A percentile compares a stretch with the other conserved stretches of the same genome.
These are phyloP conservation scores for Mythimna albipuncta DNA, from an alignment of 2,888 invertebrate genomes.

Conservation along the genomic window DNA sequence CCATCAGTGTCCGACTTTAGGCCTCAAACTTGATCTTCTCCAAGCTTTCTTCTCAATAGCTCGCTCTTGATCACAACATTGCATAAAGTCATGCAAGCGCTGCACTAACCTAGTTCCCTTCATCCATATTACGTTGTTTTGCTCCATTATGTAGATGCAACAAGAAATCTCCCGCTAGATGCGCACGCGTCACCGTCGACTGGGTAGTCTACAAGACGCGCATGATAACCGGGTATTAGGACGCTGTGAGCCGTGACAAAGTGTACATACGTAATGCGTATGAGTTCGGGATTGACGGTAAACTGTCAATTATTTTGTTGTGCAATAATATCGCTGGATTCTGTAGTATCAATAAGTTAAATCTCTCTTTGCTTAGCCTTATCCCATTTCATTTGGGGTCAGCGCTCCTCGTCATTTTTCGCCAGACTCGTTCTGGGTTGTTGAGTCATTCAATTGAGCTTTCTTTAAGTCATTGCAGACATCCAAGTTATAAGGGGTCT, in stretches of 20 bases:
- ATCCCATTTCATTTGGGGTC: no score
- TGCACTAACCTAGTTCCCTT: slow-evolving; percentile 46
- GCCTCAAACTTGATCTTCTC: neutral
- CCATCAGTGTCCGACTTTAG: neutral
- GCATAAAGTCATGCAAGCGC: slow-evolving; percentile 18
- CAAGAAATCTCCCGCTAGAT: slow-evolving; percentile 53
- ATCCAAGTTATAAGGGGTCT: no score
- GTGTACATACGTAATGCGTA: slow-evolving; percentile 26
- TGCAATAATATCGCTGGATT: slow-evolving; percentile 6
- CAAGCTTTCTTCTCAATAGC: neutral
- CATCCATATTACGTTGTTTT: slow-evolving; percentile 38
- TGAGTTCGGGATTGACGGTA: slow-evolving; percentile 21
- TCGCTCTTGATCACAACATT: neutral
- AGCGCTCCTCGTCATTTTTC: no score
- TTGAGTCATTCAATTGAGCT: no score
- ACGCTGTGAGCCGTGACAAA: slow-evolving; percentile 49
- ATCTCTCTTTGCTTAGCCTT: no score
- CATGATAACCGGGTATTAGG: slow-evolving; percentile 50
- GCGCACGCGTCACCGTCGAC: slow-evolving; percentile 43
- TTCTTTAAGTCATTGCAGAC: no score
- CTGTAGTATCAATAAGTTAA: no score
- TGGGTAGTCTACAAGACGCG: slow-evolving; percentile 26
- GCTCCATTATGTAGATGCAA: slow-evolving; percentile 46
- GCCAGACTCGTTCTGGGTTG: no score
- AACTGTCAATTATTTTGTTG: slow-evolving; percentile 8